Conservation (phyloP, 37 sponge, comb jelly and placozoan genomes). For the Agelas oroides region DNA sequence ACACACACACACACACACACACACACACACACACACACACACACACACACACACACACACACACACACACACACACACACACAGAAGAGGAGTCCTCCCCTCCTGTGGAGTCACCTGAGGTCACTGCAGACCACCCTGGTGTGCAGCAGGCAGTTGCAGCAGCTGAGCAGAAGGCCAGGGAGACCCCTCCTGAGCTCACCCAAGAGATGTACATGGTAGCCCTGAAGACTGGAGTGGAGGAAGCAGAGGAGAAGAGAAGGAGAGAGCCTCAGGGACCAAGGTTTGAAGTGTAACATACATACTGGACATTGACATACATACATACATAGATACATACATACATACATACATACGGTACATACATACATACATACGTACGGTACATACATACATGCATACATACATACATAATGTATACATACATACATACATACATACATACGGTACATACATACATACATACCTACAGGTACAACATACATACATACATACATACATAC, state of each 20-base stretch:
- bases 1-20: constrained; percentile 1
- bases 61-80: constrained; percentile 2
- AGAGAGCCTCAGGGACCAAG: not conserved
- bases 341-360: too few relatives aligned
- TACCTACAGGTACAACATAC: too few relatives aligned
- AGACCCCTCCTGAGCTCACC: constrained; percentile 20
- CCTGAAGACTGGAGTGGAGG: constrained; percentile 37
- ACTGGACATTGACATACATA: too few relatives aligned
- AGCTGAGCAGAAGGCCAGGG: constrained; percentile 52
- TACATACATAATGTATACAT: too few relatives aligned
- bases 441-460: too few relatives aligned
- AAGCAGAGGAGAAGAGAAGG: constrained; percentile 62
- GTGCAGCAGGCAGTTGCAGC: constrained; percentile 67
- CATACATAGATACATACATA: too few relatives aligned
- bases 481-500: too few relatives aligned
- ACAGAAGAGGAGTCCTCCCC: too few relatives aligned
- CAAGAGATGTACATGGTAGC: constrained; percentile 84
- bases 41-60: not conserved
- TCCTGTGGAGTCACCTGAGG: constrained; percentile 2
- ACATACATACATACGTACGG: too few relatives aligned
- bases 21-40: not conserved
- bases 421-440: too few relatives aligned
- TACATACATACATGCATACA: too few relatives aligned
- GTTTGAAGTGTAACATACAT: constrained; percentile 11
- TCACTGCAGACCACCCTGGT: constrained; percentile 76